Conservation (phyloP, 2,113 vertebrate species). For the Toxotes chatareus region DNA sequence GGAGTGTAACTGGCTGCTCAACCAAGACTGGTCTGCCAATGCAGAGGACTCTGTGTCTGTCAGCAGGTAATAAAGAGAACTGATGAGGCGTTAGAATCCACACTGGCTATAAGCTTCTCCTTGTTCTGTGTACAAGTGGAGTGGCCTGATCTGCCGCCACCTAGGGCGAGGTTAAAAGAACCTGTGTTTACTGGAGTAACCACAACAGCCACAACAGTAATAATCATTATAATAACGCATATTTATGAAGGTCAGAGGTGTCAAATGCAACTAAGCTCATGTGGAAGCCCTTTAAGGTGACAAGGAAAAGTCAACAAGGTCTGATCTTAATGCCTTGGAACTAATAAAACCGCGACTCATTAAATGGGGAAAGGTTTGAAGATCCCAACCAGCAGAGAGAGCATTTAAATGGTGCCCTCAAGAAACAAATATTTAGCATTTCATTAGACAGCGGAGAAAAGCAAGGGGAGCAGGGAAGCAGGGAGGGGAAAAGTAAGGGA, state of each 20-base stretch:
- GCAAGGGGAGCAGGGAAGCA: background rate
- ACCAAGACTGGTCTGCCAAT: conserved; percentile 68
- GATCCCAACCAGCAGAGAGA: conserved; percentile 45
- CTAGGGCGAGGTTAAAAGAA: background rate
- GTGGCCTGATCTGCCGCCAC: conserved; percentile 37
- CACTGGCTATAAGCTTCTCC: conserved; percentile 51
- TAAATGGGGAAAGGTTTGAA: conserved; percentile 38
- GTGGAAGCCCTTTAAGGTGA: conserved; percentile 26
- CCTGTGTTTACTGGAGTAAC: background rate
- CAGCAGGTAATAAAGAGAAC: conserved; percentile 80
- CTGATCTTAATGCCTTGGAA: conserved; percentile 22
- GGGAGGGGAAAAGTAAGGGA: background rate
- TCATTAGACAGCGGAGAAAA: conserved; percentile 61
- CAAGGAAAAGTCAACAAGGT: conserved; percentile 28
- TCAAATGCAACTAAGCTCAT: conserved; percentile 7
- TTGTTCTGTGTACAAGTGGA: conserved; percentile 8
- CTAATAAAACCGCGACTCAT: conserved; percentile 49
- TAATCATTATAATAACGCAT: background rate
- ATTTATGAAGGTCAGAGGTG: conserved; percentile 27
- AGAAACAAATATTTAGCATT: conserved; percentile 78
- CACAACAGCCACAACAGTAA: background rate
- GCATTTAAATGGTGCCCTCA: conserved; percentile 51
- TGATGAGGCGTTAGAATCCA: conserved; percentile 73
- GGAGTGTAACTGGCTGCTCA: conserved; percentile 68
- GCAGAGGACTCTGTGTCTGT: conserved; percentile 50